Conservation (phyloP, 2,888 invertebrate species). For the Helleia helle region DNA sequence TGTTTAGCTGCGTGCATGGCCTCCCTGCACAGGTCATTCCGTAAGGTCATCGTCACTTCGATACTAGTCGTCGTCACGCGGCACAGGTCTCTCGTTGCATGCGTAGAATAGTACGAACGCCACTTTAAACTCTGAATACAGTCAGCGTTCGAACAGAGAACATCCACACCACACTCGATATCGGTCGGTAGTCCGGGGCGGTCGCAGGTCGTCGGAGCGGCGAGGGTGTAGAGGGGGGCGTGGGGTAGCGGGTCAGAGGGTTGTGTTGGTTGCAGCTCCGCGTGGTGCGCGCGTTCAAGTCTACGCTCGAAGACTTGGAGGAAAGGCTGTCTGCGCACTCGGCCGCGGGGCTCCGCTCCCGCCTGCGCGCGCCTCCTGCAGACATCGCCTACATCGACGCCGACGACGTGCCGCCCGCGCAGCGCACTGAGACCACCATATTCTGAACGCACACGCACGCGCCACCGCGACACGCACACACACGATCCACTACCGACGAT, state of each 20-base stretch:
- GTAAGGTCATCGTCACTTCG: constrained; percentile 9
- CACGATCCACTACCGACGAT: constrained; percentile 21
- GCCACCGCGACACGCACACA: constrained; percentile 28
- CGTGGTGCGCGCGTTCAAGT: constrained; percentile 99
- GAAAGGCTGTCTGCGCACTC: constrained; percentile 99
- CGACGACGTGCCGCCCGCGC: constrained; percentile 66
- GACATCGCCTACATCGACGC: constrained; percentile 91
- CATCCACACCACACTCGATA: constrained; percentile 64
- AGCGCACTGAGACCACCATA: constrained; percentile 60
- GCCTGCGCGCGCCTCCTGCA: constrained; percentile 79
- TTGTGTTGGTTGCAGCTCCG: constrained; percentile 92
- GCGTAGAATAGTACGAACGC: constrained; percentile 20
- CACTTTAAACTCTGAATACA: constrained; percentile 49
- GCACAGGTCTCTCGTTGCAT: constrained; percentile 21
- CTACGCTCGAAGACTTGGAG: constrained; percentile 99
- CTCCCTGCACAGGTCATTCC: constrained; percentile 23
- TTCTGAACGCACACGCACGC: constrained; percentile 38
- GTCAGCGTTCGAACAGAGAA: constrained; percentile 32
- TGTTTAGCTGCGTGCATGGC: constrained; percentile 37
- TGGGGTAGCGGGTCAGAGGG: constrained; percentile 41
- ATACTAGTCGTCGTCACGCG: constrained; percentile 17
- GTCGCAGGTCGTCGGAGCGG: constrained; percentile 22
- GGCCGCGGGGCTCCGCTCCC: constrained; percentile 93
- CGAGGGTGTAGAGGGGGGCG: constrained; percentile 25
- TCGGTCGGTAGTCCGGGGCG: constrained; percentile 22